Percentiles rank a stretch among this genome's conserved stretches.
Evolutionary conservation across 2,888 invertebrate species (phyloP).

Genomic region (Sarcophaga rosellei): DNA sequence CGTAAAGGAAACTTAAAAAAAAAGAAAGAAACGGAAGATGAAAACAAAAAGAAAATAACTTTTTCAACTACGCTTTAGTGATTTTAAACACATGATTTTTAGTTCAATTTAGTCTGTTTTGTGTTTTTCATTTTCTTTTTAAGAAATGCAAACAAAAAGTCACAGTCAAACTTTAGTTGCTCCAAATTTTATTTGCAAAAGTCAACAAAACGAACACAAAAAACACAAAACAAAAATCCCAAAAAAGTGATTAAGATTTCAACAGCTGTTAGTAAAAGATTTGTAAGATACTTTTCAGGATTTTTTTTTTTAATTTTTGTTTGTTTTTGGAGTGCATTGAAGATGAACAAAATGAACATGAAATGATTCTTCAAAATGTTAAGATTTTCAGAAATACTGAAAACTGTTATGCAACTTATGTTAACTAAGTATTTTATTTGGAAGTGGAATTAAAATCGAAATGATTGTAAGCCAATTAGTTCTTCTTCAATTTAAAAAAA

Average conservation of each 20-base stretch:
- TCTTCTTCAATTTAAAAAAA: no score
- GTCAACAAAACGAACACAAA: constrained; percentile 13
- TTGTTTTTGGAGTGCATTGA: constrained; percentile 3
- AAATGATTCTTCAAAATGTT: constrained; percentile 25
- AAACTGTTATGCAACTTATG: no score
- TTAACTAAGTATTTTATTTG: no score
- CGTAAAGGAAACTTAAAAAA: constrained; percentile 18
- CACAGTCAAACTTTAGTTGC: constrained; percentile 35
- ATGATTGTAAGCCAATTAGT: no score
- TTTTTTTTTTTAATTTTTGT: not conserved
- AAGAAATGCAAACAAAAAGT: constrained; percentile 19
- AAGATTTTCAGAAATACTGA: not conserved
- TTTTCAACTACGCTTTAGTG: constrained; percentile 51
- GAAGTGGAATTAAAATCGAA: no score
- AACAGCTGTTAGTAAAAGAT: constrained; percentile 64
- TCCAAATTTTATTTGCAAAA: constrained; percentile 49
- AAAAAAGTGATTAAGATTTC: constrained; percentile 66
- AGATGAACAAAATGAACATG: constrained; percentile 7
- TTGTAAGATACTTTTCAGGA: constrained; percentile 22
- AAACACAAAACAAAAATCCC: constrained; percentile 3
- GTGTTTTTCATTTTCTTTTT: not conserved
- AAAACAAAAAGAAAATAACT: not conserved
- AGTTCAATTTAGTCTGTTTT: not conserved
- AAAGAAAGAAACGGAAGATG: constrained; percentile 3
- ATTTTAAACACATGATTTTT: constrained; percentile 53